Base-by-base conservation (phyloP, 37 sponge, comb jelly and placozoan species). In the Ephydatia muelleri region DNA sequence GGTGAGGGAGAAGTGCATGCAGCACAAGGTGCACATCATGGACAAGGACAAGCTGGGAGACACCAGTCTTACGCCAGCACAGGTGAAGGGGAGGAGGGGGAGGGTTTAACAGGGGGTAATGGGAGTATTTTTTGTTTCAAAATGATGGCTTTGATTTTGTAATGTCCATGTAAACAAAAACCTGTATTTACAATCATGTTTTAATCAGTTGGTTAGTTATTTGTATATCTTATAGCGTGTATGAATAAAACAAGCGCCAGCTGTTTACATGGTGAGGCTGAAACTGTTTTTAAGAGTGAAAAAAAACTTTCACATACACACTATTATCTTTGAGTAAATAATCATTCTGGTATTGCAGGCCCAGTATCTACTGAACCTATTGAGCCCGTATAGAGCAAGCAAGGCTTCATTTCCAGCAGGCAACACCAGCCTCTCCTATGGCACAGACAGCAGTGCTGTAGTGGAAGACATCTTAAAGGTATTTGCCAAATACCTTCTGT, bases 1-100 rank as follows among this genome's bases (percentile, higher is more conserved):
- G 96, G 85, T 95, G 72, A 84, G 88, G 38, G 93, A 95, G 84
- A 86, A 89, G 84, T 95, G 93, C 38, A 70, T 31, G 30, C 86
- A 84, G 72, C 78, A 86, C 43, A 70, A 75, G 0, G 37, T 40
- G 40, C 86, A 82, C 68, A 85, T 95, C 40, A 83, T 91, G 36
- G 91, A 92, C 4, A 77, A 67, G 36, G 95, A 94, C 40, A 80
- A 65, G 39, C 83, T 93, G 3, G 94, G 91, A 68, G 91, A 89
- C 70, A 78, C 83, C 80, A 82, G 79, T 65, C 81, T 90, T 38
- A 84, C 84, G 11, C 86, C 89, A 26, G 43, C 84, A 26, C 84
- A 85, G 88, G 83, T 77, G 37, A 2, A 26, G 27, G 6, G 49
- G 49, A 9, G 77, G 80, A 14, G 28, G 49, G 67, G 78, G 78